These are phyloP conservation scores for Trachelus tabidus DNA, from an alignment of 2,888 invertebrate species.

Conservation along the genomic window DNA sequence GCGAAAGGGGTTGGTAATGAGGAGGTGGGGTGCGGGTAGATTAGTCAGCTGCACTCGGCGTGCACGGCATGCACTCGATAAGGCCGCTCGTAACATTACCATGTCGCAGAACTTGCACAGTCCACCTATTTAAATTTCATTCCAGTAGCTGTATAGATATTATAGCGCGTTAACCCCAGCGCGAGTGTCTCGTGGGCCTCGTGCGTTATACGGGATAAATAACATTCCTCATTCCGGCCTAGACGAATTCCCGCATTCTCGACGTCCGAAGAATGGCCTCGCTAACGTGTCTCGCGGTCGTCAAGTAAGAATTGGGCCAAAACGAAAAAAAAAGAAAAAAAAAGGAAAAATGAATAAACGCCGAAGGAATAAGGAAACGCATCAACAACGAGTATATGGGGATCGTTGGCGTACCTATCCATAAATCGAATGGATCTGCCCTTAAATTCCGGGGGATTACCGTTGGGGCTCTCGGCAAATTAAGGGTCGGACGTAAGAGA, in stretches of 20 bases:
- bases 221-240: neutral
- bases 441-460: constrained; percentile 35
- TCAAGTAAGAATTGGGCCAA: neutral
- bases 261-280: neutral
- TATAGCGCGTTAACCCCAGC: constrained; percentile 5
- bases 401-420: neutral
- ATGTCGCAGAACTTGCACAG: constrained; percentile 13
- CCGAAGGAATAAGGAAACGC: neutral
- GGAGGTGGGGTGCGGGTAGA: constrained; percentile 34
- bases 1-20: neutral
- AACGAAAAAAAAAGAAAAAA: neutral
- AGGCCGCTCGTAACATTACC: constrained; percentile 16
- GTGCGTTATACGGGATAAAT: neutral
- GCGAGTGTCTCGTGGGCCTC: constrained; percentile 35
- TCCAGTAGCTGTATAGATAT: constrained; percentile 4
- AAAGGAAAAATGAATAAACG: neutral
- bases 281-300: neutral
- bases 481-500: constrained; percentile 42
- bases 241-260: neutral
- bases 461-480: constrained; percentile 35
- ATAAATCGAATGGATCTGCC: constrained; percentile 2
- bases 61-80: constrained; percentile 29
- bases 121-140: constrained; percentile 47
- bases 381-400: neutral
- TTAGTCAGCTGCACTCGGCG: constrained; percentile 36